These are phyloP conservation scores for Austrofundulus limnaeus DNA, from an alignment of 2,113 vertebrate species.

Conservation along the genomic window DNA sequence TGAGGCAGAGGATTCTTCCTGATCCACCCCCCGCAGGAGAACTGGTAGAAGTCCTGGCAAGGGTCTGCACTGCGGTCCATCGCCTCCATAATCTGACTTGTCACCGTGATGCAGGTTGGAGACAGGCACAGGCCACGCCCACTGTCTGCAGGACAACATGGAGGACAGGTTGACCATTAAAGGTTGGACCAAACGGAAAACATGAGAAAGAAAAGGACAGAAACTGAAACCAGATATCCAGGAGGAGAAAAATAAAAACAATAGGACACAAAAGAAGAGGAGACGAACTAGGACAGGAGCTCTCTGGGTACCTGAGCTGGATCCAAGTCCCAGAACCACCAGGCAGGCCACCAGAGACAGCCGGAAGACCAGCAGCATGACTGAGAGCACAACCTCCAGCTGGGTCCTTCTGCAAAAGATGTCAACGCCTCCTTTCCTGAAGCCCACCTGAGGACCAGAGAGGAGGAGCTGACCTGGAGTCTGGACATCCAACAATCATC, in stretches of 20 bases:
- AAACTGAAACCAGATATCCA: neutral
- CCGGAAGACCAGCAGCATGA: conserved; percentile 80
- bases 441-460: conserved; percentile 83
- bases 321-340: conserved; percentile 83
- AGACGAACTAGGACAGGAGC: no score
- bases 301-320: conserved; percentile 70
- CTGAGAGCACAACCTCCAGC: conserved; percentile 85
- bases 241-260: no score
- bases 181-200: no score
- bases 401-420: conserved; percentile 81
- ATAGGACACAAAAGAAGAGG: neutral
- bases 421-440: conserved; percentile 84
- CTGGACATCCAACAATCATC: neutral
- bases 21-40: conserved; percentile 95
- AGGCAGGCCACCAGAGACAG: conserved; percentile 84
- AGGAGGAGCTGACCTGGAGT: neutral
- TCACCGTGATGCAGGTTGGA: conserved; percentile 88
- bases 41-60: conserved; percentile 97
- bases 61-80: conserved; percentile 87
- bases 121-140: conserved; percentile 87
- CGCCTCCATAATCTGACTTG: conserved; percentile 92
- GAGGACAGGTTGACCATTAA: neutral
- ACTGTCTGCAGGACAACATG: conserved; percentile 72
- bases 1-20: conserved; percentile 92
- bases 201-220: neutral